phyloP scores from a whole-genome alignment of 2,113 vertebrate species.

The Gavialis gangeticus region DNA sequence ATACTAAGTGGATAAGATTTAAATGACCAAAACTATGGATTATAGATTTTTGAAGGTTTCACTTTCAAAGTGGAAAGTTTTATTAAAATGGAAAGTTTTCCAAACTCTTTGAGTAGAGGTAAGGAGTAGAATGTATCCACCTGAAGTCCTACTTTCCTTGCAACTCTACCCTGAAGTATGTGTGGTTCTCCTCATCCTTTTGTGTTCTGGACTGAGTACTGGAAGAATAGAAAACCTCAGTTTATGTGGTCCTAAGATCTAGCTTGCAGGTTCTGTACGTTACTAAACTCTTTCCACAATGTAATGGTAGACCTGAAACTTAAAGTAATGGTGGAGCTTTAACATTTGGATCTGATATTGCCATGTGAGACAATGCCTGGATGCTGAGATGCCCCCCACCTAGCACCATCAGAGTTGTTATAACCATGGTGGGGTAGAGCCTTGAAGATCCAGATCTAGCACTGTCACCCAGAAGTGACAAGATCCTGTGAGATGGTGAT shows the following conservation, averaged over 20 bases:
- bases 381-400: too few relatives aligned
- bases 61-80: background rate
- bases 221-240: accelerated
- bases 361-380: too few relatives aligned
- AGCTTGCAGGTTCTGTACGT: background rate
- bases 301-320: too few relatives aligned
- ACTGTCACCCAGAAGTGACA: too few relatives aligned
- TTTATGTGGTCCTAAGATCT: too few relatives aligned
- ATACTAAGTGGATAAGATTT: background rate
- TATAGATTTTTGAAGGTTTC: background rate
- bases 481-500: too few relatives aligned
- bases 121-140: background rate
- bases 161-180: background rate
- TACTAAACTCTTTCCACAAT: too few relatives aligned
- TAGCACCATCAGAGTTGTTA: too few relatives aligned
- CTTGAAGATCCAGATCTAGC: too few relatives aligned
- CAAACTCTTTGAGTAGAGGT: background rate
- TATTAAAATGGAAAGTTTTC: background rate
- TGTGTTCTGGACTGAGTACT: accelerated
- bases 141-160: accelerated
- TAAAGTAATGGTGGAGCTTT: too few relatives aligned
- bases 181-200: background rate
- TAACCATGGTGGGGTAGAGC: too few relatives aligned
- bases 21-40: background rate
- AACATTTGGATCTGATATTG: too few relatives aligned